Percentiles rank a stretch among this genome's conserved stretches.
phyloP scores from a whole-genome alignment of 2,888 invertebrate genomes.

The Formica aserva region DNA sequence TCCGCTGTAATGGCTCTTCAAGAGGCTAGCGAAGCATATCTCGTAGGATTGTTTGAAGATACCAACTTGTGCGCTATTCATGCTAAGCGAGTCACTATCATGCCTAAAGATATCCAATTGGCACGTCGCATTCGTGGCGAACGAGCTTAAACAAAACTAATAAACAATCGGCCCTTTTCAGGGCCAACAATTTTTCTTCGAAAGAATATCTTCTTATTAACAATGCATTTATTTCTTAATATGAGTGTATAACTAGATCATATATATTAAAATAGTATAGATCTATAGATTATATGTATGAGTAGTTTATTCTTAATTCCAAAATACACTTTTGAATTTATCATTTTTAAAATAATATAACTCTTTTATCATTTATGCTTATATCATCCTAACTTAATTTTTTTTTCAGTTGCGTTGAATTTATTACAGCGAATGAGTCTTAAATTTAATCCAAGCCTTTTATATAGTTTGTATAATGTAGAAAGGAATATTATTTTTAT shows the following conservation, averaged over 20 bases:
- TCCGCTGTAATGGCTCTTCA: conserved; percentile 91
- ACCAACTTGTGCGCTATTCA: conserved; percentile 71
- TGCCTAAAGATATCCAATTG: conserved; percentile 73
- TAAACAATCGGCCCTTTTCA: conserved; percentile 72
- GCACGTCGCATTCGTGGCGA: conserved; percentile 92
- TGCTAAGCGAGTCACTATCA: conserved; percentile 70
- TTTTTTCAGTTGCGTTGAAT: not conserved
- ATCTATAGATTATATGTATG: too few species aligned
- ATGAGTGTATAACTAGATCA: not conserved
- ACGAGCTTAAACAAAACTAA: conserved; percentile 87
- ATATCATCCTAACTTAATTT: too few species aligned
- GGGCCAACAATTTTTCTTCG: conserved; percentile 67
- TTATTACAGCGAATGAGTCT: not conserved
- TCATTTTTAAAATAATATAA: too few species aligned
- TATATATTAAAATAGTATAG: too few species aligned
- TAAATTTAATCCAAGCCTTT: not conserved
- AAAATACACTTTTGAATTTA: not conserved
- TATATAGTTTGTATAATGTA: not conserved
- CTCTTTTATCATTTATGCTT: too few species aligned
- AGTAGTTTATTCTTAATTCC: not conserved
- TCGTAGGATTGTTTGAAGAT: conserved; percentile 70
- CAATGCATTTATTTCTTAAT: not conserved
- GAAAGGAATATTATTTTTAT: not conserved
- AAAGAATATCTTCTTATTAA: conserved; percentile 17
- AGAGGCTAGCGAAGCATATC: conserved; percentile 84